Conservation (phyloP, 1,140 invertebrate genomes). For the Platorchestia sp. region DNA sequence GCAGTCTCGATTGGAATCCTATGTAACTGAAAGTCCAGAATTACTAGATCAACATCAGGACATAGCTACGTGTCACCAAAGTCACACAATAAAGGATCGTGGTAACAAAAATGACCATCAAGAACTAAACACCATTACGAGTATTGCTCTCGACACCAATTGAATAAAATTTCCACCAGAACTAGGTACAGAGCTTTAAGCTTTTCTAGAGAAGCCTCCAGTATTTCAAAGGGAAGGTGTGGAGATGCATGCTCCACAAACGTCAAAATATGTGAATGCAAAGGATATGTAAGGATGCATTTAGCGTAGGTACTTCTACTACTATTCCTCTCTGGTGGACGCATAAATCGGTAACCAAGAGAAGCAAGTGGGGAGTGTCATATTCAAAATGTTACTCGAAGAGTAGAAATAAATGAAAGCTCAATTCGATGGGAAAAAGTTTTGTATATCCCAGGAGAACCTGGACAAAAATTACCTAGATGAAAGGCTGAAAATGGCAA, state of each 20-base stretch:
- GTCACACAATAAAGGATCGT: not conserved
- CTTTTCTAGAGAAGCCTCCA: not conserved
- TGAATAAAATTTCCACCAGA: not conserved
- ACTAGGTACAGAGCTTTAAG: not conserved
- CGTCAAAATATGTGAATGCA: too few relatives aligned
- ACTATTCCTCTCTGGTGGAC: too few relatives aligned
- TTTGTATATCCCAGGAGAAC: not conserved
- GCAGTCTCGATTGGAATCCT: not conserved
- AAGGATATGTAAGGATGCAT: too few relatives aligned
- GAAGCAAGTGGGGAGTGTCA: not conserved
- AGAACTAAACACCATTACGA: not conserved
- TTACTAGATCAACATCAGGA: not conserved
- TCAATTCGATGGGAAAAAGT: not conserved
- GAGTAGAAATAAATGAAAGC: too few relatives aligned
- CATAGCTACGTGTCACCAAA: not conserved
- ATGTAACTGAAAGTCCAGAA: not conserved
- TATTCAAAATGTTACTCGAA: not conserved
- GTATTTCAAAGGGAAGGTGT: not conserved
- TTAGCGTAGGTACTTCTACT: too few relatives aligned
- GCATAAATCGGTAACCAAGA: too few relatives aligned
- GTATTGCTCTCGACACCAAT: not conserved
- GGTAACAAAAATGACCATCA: not conserved
- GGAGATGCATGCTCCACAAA: not conserved
- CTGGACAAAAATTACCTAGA: not conserved
- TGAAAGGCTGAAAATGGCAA: not conserved